Conservation (phyloP, 2,797 vertebrate genomes). For the Eulemur albifrons region DNA sequence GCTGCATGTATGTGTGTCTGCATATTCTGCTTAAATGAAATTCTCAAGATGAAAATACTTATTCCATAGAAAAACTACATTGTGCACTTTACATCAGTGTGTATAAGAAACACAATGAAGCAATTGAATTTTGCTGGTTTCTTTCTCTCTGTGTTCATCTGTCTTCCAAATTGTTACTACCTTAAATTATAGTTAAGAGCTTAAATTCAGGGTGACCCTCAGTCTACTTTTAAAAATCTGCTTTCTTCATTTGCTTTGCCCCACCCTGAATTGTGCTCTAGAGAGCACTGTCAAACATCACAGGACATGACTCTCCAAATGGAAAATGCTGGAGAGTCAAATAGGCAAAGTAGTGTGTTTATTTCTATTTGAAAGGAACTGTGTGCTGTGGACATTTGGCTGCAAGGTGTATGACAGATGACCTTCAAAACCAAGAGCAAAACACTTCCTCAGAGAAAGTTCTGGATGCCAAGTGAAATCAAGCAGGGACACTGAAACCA, state of each 20-base stretch:
- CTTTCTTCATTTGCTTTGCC: neutral
- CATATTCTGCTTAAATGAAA: neutral
- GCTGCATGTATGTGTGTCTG: neutral
- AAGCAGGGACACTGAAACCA: neutral
- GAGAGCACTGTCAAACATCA: neutral
- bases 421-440: constrained; percentile 4
- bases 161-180: neutral
- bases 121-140: neutral
- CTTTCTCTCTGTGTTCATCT: neutral
- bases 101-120: neutral
- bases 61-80: neutral
- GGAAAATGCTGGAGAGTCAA: neutral
- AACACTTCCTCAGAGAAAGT: neutral
- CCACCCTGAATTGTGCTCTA: neutral
- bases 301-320: neutral
- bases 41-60: neutral
- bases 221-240: neutral
- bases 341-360: neutral
- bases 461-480: neutral
- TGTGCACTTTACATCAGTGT: neutral
- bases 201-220: neutral
- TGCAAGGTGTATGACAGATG: neutral
- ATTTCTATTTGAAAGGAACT: neutral
- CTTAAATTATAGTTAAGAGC: neutral
- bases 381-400: neutral